Conservation (phyloP, 2,113 vertebrate genomes). For the Laticauda colubrina region DNA sequence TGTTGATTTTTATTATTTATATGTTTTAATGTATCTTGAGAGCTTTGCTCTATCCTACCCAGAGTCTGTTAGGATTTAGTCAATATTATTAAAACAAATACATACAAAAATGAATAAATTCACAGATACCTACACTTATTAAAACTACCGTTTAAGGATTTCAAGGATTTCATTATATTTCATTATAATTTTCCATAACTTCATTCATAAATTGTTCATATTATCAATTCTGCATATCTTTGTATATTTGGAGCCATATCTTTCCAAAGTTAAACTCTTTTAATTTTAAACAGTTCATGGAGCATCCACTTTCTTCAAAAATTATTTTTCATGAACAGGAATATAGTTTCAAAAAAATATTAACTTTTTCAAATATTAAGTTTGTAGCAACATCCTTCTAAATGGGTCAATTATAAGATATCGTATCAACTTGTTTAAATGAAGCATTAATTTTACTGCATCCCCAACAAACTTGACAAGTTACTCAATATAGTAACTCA, state of each 20-base stretch:
- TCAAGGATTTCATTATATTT: not conserved
- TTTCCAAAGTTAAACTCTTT: not conserved
- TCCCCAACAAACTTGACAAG: not conserved
- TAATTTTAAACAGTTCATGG: not conserved
- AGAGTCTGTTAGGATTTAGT: not conserved
- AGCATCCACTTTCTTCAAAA: not conserved
- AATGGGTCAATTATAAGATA: not conserved
- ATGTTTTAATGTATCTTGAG: not conserved
- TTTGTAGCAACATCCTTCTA: not conserved
- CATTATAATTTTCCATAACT: not conserved
- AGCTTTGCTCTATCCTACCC: not conserved
- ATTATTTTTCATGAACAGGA: not conserved
- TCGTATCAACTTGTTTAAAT: not conserved
- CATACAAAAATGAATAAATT: not conserved
- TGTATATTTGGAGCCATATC: not conserved
- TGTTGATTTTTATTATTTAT: not conserved
- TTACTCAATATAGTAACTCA: not conserved
- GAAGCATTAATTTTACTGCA: not conserved
- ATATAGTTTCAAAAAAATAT: not conserved
- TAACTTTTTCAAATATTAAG: not conserved
- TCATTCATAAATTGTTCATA: not conserved
- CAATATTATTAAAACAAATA: not conserved
- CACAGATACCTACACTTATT: not conserved
- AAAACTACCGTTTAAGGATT: not conserved
- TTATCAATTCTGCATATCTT: not conserved